These are phyloP conservation scores for Pteropus alecto DNA, from an alignment of 2,113 vertebrate genomes.

Conservation along the genomic window DNA sequence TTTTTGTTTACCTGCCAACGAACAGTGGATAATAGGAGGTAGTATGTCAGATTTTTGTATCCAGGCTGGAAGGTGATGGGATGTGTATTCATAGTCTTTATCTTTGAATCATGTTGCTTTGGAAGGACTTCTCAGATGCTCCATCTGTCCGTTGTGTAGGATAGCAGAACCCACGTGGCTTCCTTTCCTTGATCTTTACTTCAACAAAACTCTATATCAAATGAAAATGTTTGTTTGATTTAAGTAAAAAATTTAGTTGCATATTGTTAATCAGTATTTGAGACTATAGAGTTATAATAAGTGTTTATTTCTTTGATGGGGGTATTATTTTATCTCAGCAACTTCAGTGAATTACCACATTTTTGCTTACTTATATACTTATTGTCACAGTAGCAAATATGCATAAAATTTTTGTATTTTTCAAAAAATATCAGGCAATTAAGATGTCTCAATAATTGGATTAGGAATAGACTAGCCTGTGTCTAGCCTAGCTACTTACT, in stretches of 20 bases:
- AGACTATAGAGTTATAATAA: neutral
- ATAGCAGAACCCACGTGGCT: neutral
- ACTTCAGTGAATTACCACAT: neutral
- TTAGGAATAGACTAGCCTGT: neutral
- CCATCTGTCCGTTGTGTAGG: neutral
- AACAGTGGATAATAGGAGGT: neutral
- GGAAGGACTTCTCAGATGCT: neutral
- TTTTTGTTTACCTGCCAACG: slow-evolving; percentile 5
- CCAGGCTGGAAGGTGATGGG: neutral
- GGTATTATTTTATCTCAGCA: neutral
- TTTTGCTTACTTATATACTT: neutral
- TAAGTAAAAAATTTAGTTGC: neutral
- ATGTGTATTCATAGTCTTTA: neutral
- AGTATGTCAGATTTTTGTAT: neutral
- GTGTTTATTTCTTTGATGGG: neutral
- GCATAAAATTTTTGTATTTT: neutral
- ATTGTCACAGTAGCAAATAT: neutral
- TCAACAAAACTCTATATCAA: neutral
- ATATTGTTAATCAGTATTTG: neutral
- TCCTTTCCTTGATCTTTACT: neutral
- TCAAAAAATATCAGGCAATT: neutral
- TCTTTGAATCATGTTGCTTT: neutral
- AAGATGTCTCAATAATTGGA: neutral
- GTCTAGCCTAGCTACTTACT: neutral
- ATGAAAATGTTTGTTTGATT: slow-evolving; percentile 15